Evolutionary conservation across 1,140 invertebrate species (phyloP).

Genomic region (Neocloeon triangulifer): DNA sequence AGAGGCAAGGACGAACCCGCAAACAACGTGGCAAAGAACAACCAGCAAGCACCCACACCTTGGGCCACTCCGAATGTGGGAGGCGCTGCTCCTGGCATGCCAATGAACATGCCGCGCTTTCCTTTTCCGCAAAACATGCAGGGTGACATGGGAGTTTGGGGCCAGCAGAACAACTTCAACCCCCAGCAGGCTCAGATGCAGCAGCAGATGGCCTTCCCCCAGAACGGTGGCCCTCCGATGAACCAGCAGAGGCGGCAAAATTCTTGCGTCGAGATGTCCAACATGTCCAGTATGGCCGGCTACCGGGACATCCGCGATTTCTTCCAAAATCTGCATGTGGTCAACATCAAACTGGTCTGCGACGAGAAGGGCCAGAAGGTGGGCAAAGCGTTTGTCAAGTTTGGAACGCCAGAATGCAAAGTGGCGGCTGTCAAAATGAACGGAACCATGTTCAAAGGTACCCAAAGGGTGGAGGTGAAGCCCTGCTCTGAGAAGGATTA

Average conservation of each 20-base stretch:
- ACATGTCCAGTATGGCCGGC: conserved; percentile 36
- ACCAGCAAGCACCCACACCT: conserved; percentile 7
- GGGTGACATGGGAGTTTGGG: conserved; percentile 10
- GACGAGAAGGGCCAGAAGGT: conserved; percentile 52
- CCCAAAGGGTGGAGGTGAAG: conserved; percentile 30
- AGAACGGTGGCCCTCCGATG: too few relatives aligned
- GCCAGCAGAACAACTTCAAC: conserved; percentile 1
- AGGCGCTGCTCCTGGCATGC: background rate
- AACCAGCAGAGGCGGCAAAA: too few relatives aligned
- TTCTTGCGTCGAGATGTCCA: conserved; percentile 42
- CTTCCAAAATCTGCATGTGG: conserved; percentile 53
- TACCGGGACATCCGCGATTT: conserved; percentile 59
- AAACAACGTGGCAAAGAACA: conserved; percentile 3
- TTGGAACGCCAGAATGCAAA: conserved; percentile 38
- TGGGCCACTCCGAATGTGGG: conserved; percentile 4
- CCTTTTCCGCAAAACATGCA: conserved; percentile 10
- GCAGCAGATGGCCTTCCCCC: too few relatives aligned
- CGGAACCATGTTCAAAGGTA: conserved; percentile 30
- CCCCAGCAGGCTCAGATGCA: too few relatives aligned
- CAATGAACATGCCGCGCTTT: background rate
- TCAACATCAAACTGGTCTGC: conserved; percentile 63
- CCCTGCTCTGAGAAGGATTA: conserved; percentile 35
- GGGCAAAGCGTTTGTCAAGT: conserved; percentile 58
- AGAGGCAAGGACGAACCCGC: background rate
- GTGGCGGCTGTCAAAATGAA: conserved; percentile 38